Percentiles rank a stretch among this genome's conserved stretches.
Evolutionary conservation across 1,140 invertebrate genomes (phyloP).

Genomic region (Micrasema longulum): DNA sequence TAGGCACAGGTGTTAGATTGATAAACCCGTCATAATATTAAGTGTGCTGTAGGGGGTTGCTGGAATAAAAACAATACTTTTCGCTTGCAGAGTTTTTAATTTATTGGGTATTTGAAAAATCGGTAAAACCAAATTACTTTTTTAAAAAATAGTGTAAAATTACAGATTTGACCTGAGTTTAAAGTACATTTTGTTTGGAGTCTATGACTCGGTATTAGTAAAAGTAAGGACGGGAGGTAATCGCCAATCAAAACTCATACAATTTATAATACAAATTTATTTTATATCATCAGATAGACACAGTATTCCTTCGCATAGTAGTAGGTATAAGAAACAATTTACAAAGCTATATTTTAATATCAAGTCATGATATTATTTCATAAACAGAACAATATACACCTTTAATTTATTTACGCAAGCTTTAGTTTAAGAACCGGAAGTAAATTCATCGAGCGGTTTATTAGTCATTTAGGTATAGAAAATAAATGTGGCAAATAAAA

Average conservation of each 20-base stretch:
- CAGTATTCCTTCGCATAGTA: conserved; percentile 67
- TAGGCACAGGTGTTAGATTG: too few species aligned
- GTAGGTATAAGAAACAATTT: conserved; percentile 67
- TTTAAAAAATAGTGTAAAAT: conserved; percentile 39
- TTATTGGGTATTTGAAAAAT: conserved; percentile 44
- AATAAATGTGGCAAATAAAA: conserved; percentile 43
- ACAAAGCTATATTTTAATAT: conserved; percentile 72
- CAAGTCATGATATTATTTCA: conserved; percentile 59
- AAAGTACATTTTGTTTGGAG: not conserved
- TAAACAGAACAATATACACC: conserved; percentile 69
- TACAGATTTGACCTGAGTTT: conserved; percentile 38
- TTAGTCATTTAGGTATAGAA: conserved; percentile 39
- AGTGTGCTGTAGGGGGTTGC: not conserved
- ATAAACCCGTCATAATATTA: too few species aligned
- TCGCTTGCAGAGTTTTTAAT: conserved; percentile 40
- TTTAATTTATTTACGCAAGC: conserved; percentile 67
- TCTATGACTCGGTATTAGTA: conserved; percentile 8
- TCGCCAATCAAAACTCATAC: conserved; percentile 57
- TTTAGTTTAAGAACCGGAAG: conserved; percentile 64
- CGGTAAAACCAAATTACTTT: conserved; percentile 39
- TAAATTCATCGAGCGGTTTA: conserved; percentile 68
- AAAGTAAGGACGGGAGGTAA: conserved; percentile 6
- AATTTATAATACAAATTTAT: conserved; percentile 69
- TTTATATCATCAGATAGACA: conserved; percentile 70
- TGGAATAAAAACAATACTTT: conserved; percentile 21